phyloP scores from a whole-genome alignment of 2,888 invertebrate genomes.

The Hypomecis punctinalis region DNA sequence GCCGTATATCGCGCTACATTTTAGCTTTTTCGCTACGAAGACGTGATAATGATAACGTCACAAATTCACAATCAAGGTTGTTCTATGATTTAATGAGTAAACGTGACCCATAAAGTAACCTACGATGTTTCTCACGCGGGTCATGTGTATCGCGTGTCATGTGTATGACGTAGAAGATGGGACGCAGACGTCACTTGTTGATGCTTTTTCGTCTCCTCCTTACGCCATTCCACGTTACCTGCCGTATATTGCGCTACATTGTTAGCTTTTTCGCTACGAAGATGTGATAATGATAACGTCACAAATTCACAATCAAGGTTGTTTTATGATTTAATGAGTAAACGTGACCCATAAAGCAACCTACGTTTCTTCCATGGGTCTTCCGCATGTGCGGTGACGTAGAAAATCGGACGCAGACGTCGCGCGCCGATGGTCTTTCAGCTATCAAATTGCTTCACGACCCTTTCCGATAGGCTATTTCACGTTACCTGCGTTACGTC shows the following conservation, averaged over 20 bases:
- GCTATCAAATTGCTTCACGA: slow-evolving; percentile 24
- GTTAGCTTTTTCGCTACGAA: neutral
- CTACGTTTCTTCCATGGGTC: slow-evolving; percentile 4
- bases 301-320: neutral
- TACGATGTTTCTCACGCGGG: slow-evolving; percentile 1
- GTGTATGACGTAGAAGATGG: slow-evolving; percentile 24
- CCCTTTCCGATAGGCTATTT: slow-evolving; percentile 12
- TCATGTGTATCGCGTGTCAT: slow-evolving; percentile 16
- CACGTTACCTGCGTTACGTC: neutral
- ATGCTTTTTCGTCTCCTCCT: slow-evolving; percentile 9
- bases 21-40: neutral
- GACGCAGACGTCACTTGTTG: slow-evolving; percentile 5
- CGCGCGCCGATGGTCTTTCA: slow-evolving; percentile 12
- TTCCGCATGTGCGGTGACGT: slow-evolving; percentile 26
- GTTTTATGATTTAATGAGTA: neutral
- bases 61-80: neutral
- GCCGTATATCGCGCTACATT: neutral
- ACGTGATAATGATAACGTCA: neutral
- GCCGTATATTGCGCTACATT: neutral
- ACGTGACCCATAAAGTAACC: slow-evolving; percentile 4
- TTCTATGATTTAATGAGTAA: neutral
- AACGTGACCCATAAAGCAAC: slow-evolving; percentile 4
- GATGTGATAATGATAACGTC: neutral
- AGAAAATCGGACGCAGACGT: slow-evolving; percentile 13
- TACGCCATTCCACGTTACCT: slow-evolving; percentile 6